Base-by-base conservation (phyloP, 2,888 invertebrate genomes). In the Drosophila leonis region DNA sequence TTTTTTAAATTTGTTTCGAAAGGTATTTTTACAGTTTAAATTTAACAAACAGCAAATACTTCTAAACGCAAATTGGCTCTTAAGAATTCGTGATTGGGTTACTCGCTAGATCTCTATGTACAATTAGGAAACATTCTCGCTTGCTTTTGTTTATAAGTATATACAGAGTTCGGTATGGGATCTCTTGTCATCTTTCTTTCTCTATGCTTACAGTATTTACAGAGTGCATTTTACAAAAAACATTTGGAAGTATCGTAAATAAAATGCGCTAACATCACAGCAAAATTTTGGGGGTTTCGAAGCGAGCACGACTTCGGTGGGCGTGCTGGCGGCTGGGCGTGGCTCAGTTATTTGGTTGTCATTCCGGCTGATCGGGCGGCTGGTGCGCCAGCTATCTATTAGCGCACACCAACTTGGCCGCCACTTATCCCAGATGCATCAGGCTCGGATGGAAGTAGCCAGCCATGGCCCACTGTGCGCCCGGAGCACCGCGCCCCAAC, bases 401-500 rank as follows among this genome's bases (percentile, higher is more conserved):
- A 46, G 56, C 63, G 72, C 63, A 75, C 82, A 84, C 79, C 88
- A 85, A 79, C 77, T 64, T 73, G 80, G 78, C 78, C 74, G 76
- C 72, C 75, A 75, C 83, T 88, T 93, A 93, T 88, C 93, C 93
- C 88, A 93, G 88, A 84, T 93, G 93, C 93, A 93, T 93, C 60
- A 93, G 82, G 80, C 93, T 92, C 61, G 93, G 93, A 86, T 93
- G 93, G 82, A 93, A 93, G 78, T 93, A 93, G 44, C 93, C 93
- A 37, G 93, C 93, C 93, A 93, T 93, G 72, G 93, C 93, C 82
- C 93, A 91, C 76, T 93, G 93, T 48, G 93, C 93, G 0, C 93
- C 93, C 2, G 93, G 93, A 20, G 92, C 93, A 5, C 92, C 93
- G n/a, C 93, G 93, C 10, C 94, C 93, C 68, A 94, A 90, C 15